Conservation (phyloP, 2,113 vertebrate genomes). For the Bolborhynchus lineola region DNA sequence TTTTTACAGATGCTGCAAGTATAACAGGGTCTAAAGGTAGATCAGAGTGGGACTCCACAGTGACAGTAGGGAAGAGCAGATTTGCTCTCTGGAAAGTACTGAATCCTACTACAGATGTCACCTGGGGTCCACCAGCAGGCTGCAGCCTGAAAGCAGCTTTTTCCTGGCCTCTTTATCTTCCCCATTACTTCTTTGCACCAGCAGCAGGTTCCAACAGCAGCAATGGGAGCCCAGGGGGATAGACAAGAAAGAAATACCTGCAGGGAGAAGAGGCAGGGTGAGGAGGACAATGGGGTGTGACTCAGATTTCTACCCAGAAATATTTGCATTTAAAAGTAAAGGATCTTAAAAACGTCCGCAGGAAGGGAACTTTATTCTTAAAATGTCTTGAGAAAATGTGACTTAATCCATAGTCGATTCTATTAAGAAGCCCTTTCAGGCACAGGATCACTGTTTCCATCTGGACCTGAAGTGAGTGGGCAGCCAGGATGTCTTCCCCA, state of each 20-base stretch:
- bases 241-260: neutral
- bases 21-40: neutral
- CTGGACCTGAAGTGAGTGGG: neutral
- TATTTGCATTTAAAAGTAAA: neutral
- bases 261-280: neutral
- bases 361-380: neutral
- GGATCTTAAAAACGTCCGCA: neutral
- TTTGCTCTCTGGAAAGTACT: neutral
- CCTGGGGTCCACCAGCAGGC: neutral
- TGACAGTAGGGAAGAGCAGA: neutral
- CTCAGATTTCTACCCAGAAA: neutral
- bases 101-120: neutral
- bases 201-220: neutral
- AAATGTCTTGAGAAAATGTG: neutral
- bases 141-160: neutral
- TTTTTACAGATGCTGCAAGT: conserved; percentile 68
- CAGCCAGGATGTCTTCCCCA: neutral
- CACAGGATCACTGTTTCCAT: neutral
- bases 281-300: neutral
- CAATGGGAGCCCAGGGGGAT: neutral
- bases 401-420: neutral
- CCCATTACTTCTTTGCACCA: neutral
- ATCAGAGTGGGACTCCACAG: rapidly evolving
- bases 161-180: neutral
- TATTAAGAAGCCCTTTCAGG: neutral